Evolutionary conservation across 2,113 vertebrate species (phyloP), one percentile per base, ranked within the genome.

Genomic region (Python bivittatus): DNA sequence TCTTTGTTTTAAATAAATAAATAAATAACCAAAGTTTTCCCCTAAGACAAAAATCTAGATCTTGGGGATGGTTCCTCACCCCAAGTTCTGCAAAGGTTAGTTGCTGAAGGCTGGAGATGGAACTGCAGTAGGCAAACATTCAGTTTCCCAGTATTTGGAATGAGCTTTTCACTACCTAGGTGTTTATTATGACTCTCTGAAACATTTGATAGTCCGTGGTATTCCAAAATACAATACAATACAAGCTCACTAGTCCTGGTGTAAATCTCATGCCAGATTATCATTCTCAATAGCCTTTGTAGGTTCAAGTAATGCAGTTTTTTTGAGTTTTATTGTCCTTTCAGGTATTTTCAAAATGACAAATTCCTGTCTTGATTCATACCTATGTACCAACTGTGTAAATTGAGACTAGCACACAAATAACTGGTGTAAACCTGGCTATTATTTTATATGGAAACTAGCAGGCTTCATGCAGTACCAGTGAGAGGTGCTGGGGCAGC

Each of bases 401-500:
- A 93, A 23, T 22, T 84, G 54, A 94, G 38, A 11, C 84, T 93
- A 79, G 33, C 57, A 84, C 56, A 86, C 88, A 3, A 25, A 92
- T 94, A 94, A 86, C 84, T n/a, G 15, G 93, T 23, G 93, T 89
- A 93, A 90, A 88, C 83, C 13, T 72, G 92, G 52, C 91, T 10
- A 42, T 44, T 92, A 85, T 92, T 85, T 94, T 90, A 92, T 93
- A 93, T n/a, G 6, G 72, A 42, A 0, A 91, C 33, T 93, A 92
- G 22, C 92, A 52, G 25, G 54, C 27, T 90, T 86, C 27, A 22
- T 27, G 91, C 92, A 92, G 88, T 83, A 52, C 38, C 25, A 12
- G 38, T 92, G 56, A 79, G n/a, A 61, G 91, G 23, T n/a, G 11
- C 29, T 4, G 44, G 86, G 4, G 84, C 48, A 64, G 68, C 33